phyloP scores from a whole-genome alignment of 1,140 invertebrate genomes.

The Radopholus similis region DNA sequence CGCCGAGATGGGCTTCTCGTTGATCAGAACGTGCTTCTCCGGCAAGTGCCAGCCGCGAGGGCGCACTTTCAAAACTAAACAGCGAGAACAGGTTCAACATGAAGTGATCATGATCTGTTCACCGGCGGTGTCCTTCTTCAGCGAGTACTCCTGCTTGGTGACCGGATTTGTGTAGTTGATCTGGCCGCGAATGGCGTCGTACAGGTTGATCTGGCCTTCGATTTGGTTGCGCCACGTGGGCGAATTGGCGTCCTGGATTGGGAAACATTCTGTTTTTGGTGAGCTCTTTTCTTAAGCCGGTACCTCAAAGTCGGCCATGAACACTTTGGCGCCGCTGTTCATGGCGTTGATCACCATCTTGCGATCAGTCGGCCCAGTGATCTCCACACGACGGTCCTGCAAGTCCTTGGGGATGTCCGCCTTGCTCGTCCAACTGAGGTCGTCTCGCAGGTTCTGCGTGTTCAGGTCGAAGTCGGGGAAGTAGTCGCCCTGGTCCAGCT shows the following conservation, averaged over 20 bases:
- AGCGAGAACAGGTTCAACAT: neutral
- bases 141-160: constrained; percentile 55
- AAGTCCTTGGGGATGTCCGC: constrained; percentile 49
- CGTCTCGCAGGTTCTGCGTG: constrained; percentile 45
- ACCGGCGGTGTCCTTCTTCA: constrained; percentile 51
- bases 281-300: neutral
- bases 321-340: constrained; percentile 60
- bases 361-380: constrained; percentile 61
- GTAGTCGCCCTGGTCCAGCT: constrained; percentile 49
- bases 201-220: constrained; percentile 68
- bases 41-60: constrained; percentile 74
- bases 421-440: constrained; percentile 44
- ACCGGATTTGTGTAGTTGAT: constrained; percentile 61
- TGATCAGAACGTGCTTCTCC: constrained; percentile 70
- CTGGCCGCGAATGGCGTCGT: constrained; percentile 65
- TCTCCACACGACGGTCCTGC: constrained; percentile 60
- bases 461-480: constrained; percentile 57
- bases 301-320: constrained; percentile 62
- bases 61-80: constrained; percentile 68
- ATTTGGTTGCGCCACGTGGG: constrained; percentile 72
- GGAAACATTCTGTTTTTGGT: neutral
- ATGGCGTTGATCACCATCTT: constrained; percentile 62
- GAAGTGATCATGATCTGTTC: neutral
- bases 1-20: constrained; percentile 69
- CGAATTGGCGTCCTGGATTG: constrained; percentile 68